These are phyloP conservation scores for Ericerus pela DNA, from an alignment of 1,140 invertebrate genomes.

Conservation along the genomic window DNA sequence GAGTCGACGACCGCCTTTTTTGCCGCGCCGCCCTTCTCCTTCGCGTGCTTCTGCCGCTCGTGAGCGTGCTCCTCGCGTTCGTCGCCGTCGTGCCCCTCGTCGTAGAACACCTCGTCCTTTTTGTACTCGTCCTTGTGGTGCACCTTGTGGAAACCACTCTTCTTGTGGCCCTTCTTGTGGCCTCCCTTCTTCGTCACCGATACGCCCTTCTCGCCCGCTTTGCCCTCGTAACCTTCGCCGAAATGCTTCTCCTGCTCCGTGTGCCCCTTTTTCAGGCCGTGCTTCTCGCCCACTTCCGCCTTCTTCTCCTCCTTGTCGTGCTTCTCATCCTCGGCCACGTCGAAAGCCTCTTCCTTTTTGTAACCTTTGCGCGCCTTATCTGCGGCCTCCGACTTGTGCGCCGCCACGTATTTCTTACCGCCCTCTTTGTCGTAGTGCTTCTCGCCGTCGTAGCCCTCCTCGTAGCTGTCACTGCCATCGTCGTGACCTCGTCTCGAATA, in stretches of 20 bases:
- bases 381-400: conserved; percentile 28
- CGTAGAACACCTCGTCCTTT: conserved; percentile 46
- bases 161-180: conserved; percentile 47
- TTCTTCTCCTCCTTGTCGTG: conserved; percentile 24
- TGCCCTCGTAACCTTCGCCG: conserved; percentile 32
- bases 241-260: conserved; percentile 27
- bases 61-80: conserved; percentile 37
- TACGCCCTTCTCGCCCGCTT: conserved; percentile 23
- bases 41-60: conserved; percentile 19
- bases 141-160: conserved; percentile 45
- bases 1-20: conserved; percentile 24
- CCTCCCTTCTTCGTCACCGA: conserved; percentile 28
- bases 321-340: conserved; percentile 27
- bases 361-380: conserved; percentile 42
- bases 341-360: conserved; percentile 35
- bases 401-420: conserved; percentile 22
- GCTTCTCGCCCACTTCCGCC: conserved; percentile 21
- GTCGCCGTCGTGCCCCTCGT: conserved; percentile 46
- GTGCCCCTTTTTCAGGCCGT: conserved; percentile 26
- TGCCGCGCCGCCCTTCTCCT: conserved; percentile 22
- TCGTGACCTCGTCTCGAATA: conserved; percentile 7
- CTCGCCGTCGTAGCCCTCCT: conserved; percentile 17
- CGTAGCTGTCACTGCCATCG: conserved; percentile 13
- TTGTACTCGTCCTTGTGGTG: conserved; percentile 49
- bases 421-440: conserved; percentile 22